Evolutionary conservation across 37 sponge, comb jelly and placozoan species (phyloP).

Genomic region (Crambe crambe): DNA sequence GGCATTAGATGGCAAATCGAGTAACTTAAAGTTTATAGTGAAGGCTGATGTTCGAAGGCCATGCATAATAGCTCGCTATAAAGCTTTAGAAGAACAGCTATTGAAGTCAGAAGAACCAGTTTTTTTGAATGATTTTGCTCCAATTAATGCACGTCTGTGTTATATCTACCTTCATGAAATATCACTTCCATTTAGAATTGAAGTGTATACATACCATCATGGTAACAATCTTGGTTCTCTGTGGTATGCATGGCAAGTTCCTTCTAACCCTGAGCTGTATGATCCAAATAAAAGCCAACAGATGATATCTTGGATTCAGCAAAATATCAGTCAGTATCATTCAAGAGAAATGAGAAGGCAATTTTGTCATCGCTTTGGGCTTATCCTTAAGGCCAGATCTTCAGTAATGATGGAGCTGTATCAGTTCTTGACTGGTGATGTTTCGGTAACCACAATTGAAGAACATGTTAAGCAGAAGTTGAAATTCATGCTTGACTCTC

Average conservation of each 20-base stretch:
- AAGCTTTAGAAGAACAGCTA: not conserved
- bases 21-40: not conserved
- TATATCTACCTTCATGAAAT: conserved; percentile 5
- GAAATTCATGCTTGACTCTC: conserved; percentile 3
- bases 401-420: not conserved
- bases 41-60: not conserved
- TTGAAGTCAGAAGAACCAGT: not conserved
- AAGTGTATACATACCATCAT: not conserved
- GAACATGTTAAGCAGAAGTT: not conserved
- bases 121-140: conserved; percentile 16
- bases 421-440: conserved; percentile 5
- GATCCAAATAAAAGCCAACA: not conserved
- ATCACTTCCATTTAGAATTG: not conserved
- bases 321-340: not conserved
- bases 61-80: not conserved
- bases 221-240: conserved; percentile 6
- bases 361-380: not conserved
- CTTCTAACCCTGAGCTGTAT: not conserved
- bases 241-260: not conserved
- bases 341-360: conserved; percentile 2
- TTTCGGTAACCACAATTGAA: not conserved
- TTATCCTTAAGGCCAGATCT: not conserved
- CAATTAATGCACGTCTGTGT: not conserved
- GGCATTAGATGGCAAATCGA: not conserved
- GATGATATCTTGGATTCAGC: not conserved